These are phyloP conservation scores for Oreocharis arfaki DNA, from an alignment of 2,113 vertebrate species.

Conservation along the genomic window DNA sequence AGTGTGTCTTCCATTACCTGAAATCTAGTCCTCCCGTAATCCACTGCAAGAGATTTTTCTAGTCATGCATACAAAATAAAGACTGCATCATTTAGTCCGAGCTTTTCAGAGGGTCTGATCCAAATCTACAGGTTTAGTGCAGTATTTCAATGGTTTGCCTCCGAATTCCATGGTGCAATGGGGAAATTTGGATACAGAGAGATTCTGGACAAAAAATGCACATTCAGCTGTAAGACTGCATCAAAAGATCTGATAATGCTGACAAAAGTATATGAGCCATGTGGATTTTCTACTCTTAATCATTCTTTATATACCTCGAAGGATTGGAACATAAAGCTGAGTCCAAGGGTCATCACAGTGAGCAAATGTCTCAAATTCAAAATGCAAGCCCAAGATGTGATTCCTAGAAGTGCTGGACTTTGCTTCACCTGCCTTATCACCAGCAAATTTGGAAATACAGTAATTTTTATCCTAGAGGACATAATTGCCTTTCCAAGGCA, in stretches of 20 bases:
- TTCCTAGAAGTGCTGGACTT: background rate
- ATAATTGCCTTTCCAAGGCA: background rate
- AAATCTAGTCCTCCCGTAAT: background rate
- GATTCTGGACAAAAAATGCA: background rate
- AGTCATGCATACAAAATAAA: background rate
- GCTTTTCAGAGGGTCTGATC: background rate
- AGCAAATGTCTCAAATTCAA: background rate
- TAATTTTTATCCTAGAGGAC: background rate
- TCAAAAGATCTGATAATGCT: background rate
- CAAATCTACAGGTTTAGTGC: background rate
- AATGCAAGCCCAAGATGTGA: background rate
- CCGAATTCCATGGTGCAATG: background rate
- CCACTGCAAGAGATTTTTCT: background rate
- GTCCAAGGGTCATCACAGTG: background rate
- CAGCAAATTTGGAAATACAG: background rate
- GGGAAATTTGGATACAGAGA: background rate
- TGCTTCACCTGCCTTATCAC: background rate
- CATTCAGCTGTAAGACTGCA: background rate
- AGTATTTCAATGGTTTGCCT: background rate
- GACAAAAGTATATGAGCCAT: background rate
- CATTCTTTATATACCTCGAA: background rate
- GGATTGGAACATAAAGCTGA: background rate
- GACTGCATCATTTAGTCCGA: background rate
- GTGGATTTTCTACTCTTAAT: background rate
- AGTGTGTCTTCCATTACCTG: background rate